Evolutionary conservation across 1,140 invertebrate genomes (phyloP).

Genomic region (Rhagoletis zephyria): DNA sequence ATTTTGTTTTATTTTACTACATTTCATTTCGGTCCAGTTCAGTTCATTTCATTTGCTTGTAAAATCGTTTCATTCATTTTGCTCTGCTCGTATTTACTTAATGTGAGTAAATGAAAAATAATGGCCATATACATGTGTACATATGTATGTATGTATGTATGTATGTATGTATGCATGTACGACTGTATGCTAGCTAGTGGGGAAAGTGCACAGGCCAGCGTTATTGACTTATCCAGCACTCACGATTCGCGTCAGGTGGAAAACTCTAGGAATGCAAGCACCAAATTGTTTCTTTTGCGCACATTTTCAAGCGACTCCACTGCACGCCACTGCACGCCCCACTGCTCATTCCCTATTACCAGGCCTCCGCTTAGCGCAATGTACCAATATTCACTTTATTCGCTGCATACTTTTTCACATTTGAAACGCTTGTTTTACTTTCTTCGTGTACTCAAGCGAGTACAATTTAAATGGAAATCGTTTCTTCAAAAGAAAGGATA

Average conservation of each 20-base stretch:
- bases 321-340: no score
- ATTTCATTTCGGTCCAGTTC: constrained; percentile 16
- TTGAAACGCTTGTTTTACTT: constrained; percentile 38
- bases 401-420: background rate
- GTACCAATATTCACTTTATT: constrained; percentile 24
- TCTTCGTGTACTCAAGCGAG: constrained; percentile 27
- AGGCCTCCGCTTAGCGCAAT: background rate
- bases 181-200: no score
- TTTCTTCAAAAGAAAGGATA: constrained; percentile 33
- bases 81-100: constrained; percentile 48
- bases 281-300: no score
- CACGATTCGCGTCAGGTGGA: no score
- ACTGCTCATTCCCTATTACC: background rate
- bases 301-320: no score
- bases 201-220: background rate
- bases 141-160: background rate
- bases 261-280: no score
- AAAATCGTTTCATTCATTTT: constrained; percentile 51
- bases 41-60: constrained; percentile 37
- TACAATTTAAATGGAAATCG: constrained; percentile 51
- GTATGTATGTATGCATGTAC: background rate
- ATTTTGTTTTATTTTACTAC: constrained; percentile 29
- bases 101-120: constrained; percentile 52
- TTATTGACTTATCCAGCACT: background rate
- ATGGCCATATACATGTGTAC: background rate